Base-by-base conservation (phyloP, 2,888 invertebrate species). In the Spisula subtruncata region DNA sequence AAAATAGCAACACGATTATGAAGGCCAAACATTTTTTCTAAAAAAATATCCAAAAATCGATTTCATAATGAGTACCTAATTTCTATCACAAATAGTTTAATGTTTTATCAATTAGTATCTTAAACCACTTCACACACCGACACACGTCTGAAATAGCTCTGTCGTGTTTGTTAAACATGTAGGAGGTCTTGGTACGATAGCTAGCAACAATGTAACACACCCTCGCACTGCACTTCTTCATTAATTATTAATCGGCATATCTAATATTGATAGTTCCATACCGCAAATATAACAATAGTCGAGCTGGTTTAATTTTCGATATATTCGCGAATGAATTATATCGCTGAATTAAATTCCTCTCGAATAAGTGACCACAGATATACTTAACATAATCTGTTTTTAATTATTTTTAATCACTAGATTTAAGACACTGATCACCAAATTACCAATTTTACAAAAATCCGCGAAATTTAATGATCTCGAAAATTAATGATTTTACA, bases 81-180 rank as follows among this genome's bases (percentile, higher is more conserved):
- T 16, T 18, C 32, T 75, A 16, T 35, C 14, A 75, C 35, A 75
- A 25, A 32, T 25, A 32, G 32, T 12, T 41, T 75, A 18, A 75
- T 75, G 18, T 35, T 75, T 75, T 75, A 35, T 75, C 75, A 75
- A 75, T 75, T 75, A 75, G 35, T 75, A 75, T 75, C 29, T 75
- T 18, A 75, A 35, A 16, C 29, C 18, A 75, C 75, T 75, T 75
- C 32, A 75, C 29, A 32, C 10, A 14, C 18, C 18, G 75, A 75
- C 16, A 32, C 16, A 32, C 32, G 35, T 32, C 29, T 35, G 16
- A 25, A 32, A 75, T 75, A 75, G 14, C 75, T 32, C 5, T 18
- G 75, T 75, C 18, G 75, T 75, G 14, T 75, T 75, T 75, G 75
- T 75, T 35, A 32, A 18, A 16, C 35, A 32, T 18, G 32, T 75